Percentiles rank a stretch among this genome's conserved stretches.
Evolutionary conservation across 2,888 invertebrate genomes (phyloP).

Genomic region (Mechanitis mazaeus): DNA sequence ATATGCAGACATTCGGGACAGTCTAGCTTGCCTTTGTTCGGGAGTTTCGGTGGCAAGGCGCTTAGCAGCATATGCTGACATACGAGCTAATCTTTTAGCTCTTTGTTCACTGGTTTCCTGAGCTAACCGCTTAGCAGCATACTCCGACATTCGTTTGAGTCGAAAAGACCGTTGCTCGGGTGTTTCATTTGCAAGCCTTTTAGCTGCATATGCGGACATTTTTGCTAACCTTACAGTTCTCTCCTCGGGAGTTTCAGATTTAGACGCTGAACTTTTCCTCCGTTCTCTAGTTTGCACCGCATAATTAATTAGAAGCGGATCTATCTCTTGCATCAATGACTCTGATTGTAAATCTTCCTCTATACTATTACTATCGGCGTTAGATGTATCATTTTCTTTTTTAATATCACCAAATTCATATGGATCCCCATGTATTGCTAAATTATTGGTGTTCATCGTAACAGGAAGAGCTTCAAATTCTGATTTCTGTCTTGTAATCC

Average conservation of each 20-base stretch:
- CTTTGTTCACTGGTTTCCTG: conserved; percentile 60
- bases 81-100: conserved; percentile 56
- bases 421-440: conserved; percentile 38
- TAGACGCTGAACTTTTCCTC: conserved; percentile 39
- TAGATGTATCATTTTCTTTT: conserved; percentile 33
- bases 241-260: conserved; percentile 52
- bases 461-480: conserved; percentile 36
- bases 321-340: conserved; percentile 36
- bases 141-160: conserved; percentile 66
- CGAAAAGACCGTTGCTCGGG: conserved; percentile 58
- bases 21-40: conserved; percentile 54
- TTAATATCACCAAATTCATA: conserved; percentile 39
- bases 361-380: conserved; percentile 30
- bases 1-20: conserved; percentile 66
- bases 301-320: conserved; percentile 38
- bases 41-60: conserved; percentile 63
- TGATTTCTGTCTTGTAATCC: conserved; percentile 54
- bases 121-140: conserved; percentile 60
- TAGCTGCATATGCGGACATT: conserved; percentile 71
- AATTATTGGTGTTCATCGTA: conserved; percentile 37
- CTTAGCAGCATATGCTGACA: conserved; percentile 68
- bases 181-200: conserved; percentile 61
- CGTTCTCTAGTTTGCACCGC: conserved; percentile 33
- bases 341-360: conserved; percentile 15
- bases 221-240: conserved; percentile 56